Percentiles rank a stretch among this genome's conserved stretches.
These are phyloP conservation scores for Notodonta ziczac DNA, from an alignment of 2,888 invertebrate species.

Conservation along the genomic window DNA sequence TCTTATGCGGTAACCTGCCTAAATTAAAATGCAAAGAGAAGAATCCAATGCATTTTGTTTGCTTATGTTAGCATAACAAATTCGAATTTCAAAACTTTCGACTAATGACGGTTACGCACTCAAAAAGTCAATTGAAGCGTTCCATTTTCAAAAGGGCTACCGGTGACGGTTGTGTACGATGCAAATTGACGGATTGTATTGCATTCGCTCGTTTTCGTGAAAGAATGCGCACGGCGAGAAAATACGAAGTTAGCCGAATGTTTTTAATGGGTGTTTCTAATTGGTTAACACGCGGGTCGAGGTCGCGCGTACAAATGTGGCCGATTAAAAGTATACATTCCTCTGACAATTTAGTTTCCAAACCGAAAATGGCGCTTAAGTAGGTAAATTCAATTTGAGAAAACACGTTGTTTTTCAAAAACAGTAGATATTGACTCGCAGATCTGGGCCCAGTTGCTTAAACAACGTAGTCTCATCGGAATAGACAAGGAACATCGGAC, in stretches of 20 bases:
- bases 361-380: too few relatives aligned
- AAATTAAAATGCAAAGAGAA: too few relatives aligned
- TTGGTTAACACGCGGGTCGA: constrained; percentile 71
- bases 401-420: too few relatives aligned
- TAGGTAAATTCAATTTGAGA: too few relatives aligned
- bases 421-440: too few relatives aligned
- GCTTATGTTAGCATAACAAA: neutral
- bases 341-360: neutral
- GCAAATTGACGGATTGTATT: constrained; percentile 75
- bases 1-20: too few relatives aligned
- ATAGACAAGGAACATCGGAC: neutral
- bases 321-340: constrained; percentile 29
- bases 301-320: constrained; percentile 50
- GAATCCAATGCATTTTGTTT: neutral
- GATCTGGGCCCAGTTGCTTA: too few relatives aligned
- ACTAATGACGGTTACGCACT: neutral
- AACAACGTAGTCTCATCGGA: too few relatives aligned
- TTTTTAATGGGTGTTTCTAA: constrained; percentile 78
- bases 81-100: neutral
- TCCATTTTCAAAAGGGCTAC: constrained; percentile 67
- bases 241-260: constrained; percentile 57
- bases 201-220: constrained; percentile 71
- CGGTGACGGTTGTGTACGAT: constrained; percentile 61
- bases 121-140: constrained; percentile 50
- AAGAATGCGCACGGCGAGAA: constrained; percentile 72